Evolutionary conservation across 2,888 invertebrate species (phyloP).

Genomic region (Gryllus longicercus): DNA sequence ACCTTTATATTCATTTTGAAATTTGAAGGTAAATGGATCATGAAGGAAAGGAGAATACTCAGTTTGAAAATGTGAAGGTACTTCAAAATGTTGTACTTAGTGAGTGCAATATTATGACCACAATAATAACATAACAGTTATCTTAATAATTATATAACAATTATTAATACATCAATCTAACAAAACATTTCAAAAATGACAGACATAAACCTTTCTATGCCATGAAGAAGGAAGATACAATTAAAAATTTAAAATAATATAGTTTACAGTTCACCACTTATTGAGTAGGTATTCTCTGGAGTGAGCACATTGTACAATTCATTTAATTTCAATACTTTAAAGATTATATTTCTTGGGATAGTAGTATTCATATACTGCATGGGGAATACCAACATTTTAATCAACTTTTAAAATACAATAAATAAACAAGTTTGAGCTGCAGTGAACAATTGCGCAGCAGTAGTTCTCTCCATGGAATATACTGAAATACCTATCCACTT

Average conservation of each 20-base stretch:
- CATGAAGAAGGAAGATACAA: neutral
- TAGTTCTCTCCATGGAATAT: no score
- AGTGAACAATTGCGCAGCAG: no score
- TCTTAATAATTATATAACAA: conserved; percentile 17
- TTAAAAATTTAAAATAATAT: neutral
- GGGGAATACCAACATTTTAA: no score
- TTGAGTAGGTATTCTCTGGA: conserved; percentile 6
- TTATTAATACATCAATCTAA: conserved; percentile 17
- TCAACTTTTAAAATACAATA: no score
- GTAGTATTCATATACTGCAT: no score
- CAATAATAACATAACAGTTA: conserved; percentile 7
- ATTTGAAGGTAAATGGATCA: no score
- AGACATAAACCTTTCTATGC: neutral
- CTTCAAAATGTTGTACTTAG: neutral
- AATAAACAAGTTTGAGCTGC: no score
- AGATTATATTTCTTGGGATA: neutral
- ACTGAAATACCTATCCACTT: no score
- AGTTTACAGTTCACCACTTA: conserved; percentile 5
- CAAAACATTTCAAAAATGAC: conserved; percentile 3
- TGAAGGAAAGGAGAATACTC: no score
- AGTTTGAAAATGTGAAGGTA: no score
- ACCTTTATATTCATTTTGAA: no score
- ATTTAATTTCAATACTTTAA: neutral
- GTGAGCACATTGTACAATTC: conserved; percentile 1
- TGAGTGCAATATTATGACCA: conserved; percentile 17